Evolutionary conservation across 2,888 invertebrate species (phyloP).

Genomic region (Sphaeridia pumilis): DNA sequence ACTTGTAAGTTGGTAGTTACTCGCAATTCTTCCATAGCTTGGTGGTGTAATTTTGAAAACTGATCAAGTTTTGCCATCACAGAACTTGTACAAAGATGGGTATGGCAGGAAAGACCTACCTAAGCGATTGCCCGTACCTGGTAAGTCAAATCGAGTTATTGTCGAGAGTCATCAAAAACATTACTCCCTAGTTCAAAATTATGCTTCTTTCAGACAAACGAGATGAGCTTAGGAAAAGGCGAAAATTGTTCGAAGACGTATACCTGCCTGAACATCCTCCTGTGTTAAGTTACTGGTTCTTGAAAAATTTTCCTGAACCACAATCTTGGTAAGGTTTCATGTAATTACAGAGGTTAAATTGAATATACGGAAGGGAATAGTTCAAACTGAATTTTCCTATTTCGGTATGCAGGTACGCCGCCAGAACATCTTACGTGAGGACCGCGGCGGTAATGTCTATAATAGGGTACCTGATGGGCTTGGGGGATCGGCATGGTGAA

Average conservation of each 20-base stretch:
- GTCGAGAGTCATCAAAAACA: too few species aligned
- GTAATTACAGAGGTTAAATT: too few species aligned
- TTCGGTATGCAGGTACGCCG: conserved; percentile 83
- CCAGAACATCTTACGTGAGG: conserved; percentile 75
- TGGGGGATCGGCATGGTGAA: conserved; percentile 93
- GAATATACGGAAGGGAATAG: too few species aligned
- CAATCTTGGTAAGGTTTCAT: conserved; percentile 61
- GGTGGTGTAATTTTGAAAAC: too few species aligned
- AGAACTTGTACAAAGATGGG: conserved; percentile 8
- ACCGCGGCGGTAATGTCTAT: conserved; percentile 97
- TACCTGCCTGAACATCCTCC: conserved; percentile 55
- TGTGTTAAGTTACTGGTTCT: conserved; percentile 86
- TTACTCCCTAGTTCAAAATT: too few species aligned
- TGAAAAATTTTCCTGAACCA: conserved; percentile 76
- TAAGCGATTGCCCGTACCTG: too few species aligned
- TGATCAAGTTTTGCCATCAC: too few species aligned
- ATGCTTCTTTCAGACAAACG: conserved; percentile 23
- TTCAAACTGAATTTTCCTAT: too few species aligned
- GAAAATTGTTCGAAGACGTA: conserved; percentile 45
- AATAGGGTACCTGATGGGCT: conserved; percentile 82
- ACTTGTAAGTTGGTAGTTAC: conserved; percentile 57
- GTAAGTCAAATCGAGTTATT: too few species aligned
- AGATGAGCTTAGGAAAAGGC: conserved; percentile 49
- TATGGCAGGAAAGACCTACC: too few species aligned
- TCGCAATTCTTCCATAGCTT: too few species aligned